Evolutionary conservation across 1,140 invertebrate genomes (phyloP).

Genomic region (Bursaphelenchus mucronatus): DNA sequence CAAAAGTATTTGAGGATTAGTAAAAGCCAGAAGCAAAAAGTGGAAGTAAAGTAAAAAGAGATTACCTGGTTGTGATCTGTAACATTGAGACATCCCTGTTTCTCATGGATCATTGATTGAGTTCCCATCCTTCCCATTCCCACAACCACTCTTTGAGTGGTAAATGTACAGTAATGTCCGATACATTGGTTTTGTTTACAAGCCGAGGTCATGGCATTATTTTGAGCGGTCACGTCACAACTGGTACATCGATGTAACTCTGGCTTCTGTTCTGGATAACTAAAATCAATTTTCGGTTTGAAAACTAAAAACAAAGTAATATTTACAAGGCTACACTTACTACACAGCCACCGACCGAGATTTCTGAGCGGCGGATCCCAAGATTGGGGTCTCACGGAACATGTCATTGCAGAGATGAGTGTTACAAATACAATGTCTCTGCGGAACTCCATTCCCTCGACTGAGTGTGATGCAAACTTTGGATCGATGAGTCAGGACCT

Average conservation of each 20-base stretch:
- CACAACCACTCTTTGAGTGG: constrained; percentile 41
- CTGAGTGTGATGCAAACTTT: constrained; percentile 51
- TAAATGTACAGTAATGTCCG: constrained; percentile 54
- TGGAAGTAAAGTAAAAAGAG: too few species aligned
- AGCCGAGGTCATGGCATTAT: constrained; percentile 42
- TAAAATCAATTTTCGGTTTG: constrained; percentile 10
- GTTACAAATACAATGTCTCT: constrained; percentile 52
- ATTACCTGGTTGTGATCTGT: constrained; percentile 46
- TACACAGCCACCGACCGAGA: constrained; percentile 26
- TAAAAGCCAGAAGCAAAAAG: too few species aligned
- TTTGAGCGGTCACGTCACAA: constrained; percentile 51
- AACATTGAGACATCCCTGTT: constrained; percentile 57
- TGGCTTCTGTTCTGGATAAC: constrained; percentile 10
- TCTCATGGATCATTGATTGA: constrained; percentile 40
- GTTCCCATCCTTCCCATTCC: background rate
- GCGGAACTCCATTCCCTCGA: constrained; percentile 39
- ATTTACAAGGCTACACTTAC: constrained; percentile 15
- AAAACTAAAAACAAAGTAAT: background rate
- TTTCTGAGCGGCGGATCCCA: constrained; percentile 1
- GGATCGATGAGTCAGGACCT: constrained; percentile 39
- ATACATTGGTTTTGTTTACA: constrained; percentile 49
- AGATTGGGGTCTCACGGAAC: too few species aligned
- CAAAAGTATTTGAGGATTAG: too few species aligned
- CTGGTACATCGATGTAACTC: constrained; percentile 45
- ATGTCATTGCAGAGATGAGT: constrained; percentile 46